phyloP scores from a whole-genome alignment of 2,797 vertebrate species.

The Notamacropus eugenii region DNA sequence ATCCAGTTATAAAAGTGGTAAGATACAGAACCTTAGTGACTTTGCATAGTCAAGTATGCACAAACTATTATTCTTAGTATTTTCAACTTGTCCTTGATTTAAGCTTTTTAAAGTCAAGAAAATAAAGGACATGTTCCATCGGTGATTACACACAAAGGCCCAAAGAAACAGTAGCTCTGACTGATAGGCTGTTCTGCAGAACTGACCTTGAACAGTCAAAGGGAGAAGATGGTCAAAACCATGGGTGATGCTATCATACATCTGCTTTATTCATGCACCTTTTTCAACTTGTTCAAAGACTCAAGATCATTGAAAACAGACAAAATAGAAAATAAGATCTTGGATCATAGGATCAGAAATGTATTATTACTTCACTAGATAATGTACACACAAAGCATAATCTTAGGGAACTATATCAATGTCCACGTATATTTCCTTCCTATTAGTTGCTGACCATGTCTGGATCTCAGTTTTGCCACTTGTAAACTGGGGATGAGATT shows the following conservation, averaged over 20 bases:
- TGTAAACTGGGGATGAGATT: not conserved
- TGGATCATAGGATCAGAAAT: constrained; percentile 29
- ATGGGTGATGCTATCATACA: constrained; percentile 19
- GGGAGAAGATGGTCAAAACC: not conserved
- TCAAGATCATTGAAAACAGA: not conserved
- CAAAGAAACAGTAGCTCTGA: constrained; percentile 24
- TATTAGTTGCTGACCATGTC: not conserved
- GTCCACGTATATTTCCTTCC: not conserved
- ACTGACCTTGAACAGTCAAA: constrained; percentile 13
- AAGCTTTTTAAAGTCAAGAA: constrained; percentile 35
- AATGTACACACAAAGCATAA: not conserved
- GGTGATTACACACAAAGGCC: not conserved
- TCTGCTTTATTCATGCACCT: constrained; percentile 8
- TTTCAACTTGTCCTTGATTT: constrained; percentile 1
- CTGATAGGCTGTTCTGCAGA: not conserved
- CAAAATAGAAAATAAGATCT: not conserved
- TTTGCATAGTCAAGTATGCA: not conserved
- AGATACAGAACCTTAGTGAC: not conserved
- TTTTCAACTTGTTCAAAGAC: constrained; percentile 29
- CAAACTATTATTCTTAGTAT: constrained; percentile 6
- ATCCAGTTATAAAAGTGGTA: constrained; percentile 16
- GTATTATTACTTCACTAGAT: not conserved
- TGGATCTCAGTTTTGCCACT: not conserved
- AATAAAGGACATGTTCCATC: not conserved
- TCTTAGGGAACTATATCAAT: constrained; percentile 4